phyloP scores from a whole-genome alignment of 2,888 invertebrate species.

The Agrotis ipsilon region DNA sequence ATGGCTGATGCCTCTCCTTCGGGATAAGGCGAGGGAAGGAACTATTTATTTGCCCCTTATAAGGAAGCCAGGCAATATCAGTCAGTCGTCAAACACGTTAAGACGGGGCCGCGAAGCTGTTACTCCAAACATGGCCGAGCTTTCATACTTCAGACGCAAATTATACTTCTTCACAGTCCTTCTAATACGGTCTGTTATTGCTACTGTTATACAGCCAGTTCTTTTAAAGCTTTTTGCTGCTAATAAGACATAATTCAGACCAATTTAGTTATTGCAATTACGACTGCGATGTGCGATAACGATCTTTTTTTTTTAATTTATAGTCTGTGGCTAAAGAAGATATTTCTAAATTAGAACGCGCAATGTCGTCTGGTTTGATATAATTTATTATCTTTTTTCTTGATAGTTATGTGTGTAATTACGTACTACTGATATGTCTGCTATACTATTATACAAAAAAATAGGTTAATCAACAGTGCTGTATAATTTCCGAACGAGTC shows the following conservation, averaged over 20 bases:
- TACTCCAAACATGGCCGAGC: slow-evolving; percentile 50
- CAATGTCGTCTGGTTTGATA: background rate
- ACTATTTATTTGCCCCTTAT: slow-evolving; percentile 59
- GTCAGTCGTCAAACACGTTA: slow-evolving; percentile 59
- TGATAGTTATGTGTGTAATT: slow-evolving; percentile 2
- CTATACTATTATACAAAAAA: background rate
- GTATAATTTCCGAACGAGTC: slow-evolving; percentile 3
- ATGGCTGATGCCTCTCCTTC: slow-evolving; percentile 35
- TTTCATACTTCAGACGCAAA: slow-evolving; percentile 52
- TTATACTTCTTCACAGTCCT: slow-evolving; percentile 52
- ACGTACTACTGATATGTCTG: background rate
- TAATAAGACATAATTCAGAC: slow-evolving; percentile 36
- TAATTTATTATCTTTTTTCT: background rate
- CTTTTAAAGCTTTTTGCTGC: slow-evolving; percentile 37
- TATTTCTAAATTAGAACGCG: background rate
- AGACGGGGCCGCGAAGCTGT: slow-evolving; percentile 33
- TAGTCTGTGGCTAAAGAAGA: background rate
- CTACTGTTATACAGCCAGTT: slow-evolving; percentile 5
- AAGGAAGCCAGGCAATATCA: slow-evolving; percentile 56
- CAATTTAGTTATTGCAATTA: slow-evolving; percentile 36
- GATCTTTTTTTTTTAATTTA: slow-evolving; percentile 20
- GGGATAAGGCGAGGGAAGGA: slow-evolving; percentile 50
- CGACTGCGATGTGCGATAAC: slow-evolving; percentile 7
- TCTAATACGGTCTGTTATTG: slow-evolving; percentile 48
- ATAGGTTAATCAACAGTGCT: background rate